A percentile compares a stretch with the other conserved stretches of the same genome.
phyloP scores from a whole-genome alignment of 2,888 invertebrate species.

The Corbicula japonica region DNA sequence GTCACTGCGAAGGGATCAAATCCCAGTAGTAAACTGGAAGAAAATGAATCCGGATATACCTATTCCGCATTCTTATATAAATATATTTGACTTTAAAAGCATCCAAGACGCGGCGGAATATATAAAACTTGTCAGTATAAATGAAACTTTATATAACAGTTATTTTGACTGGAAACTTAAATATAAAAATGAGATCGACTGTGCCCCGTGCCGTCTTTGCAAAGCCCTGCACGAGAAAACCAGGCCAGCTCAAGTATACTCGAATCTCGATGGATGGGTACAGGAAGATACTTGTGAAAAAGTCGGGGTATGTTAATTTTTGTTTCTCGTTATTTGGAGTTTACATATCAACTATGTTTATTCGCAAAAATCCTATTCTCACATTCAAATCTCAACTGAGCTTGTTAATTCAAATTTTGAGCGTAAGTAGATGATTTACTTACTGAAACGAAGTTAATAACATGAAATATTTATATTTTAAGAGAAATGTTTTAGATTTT shows the following conservation, averaged over 20 bases:
- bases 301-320: slow-evolving; percentile 31
- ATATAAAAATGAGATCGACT: neutral
- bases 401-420: no score
- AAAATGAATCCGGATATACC: slow-evolving; percentile 11
- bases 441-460: no score
- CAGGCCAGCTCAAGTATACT: neutral
- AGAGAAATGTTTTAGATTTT: no score
- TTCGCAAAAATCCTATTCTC: no score
- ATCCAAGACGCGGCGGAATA: slow-evolving; percentile 33
- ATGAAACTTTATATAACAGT: slow-evolving; percentile 57
- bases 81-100: slow-evolving; percentile 49
- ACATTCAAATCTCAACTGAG: no score
- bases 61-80: slow-evolving; percentile 58
- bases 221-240: slow-evolving; percentile 56
- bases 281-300: slow-evolving; percentile 31
- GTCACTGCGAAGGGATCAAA: slow-evolving; percentile 25
- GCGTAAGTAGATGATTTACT: no score
- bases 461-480: no score
- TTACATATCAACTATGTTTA: no score
- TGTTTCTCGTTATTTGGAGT: no score
- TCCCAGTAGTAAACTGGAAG: slow-evolving; percentile 62
- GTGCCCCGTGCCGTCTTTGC: slow-evolving; percentile 56
- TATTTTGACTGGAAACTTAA: slow-evolving; percentile 52
- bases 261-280: slow-evolving; percentile 36
- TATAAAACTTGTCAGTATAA: slow-evolving; percentile 28